Evolutionary conservation across 2,113 vertebrate species (phyloP), one percentile per base, ranked within the genome.

Genomic region (Mesembrinibis cayennensis): DNA sequence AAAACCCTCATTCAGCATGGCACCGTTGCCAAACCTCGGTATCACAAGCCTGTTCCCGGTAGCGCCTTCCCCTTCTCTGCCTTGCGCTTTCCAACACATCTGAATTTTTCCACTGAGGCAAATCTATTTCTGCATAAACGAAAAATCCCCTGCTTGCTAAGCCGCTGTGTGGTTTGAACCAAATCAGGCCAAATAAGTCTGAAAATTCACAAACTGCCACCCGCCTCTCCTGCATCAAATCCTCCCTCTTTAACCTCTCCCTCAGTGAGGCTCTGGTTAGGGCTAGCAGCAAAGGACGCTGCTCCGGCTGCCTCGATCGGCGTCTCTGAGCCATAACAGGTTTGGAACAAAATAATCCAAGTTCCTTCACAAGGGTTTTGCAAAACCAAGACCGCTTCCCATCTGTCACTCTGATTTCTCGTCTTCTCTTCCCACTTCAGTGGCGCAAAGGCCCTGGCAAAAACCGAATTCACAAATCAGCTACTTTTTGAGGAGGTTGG

Each of bases 131-230:
- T n/a, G 47, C 47, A 7, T 4, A 29, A 25, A 34, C 62, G 17
- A 21, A 32, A 89, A 61, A 21, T 4, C 12, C 42, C 20, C 62
- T 2, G 3, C 30, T 47, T 13, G 29, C 58, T 32, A 20, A 45
- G 17, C 58, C 9, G 0, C 15, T 2, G 4, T 14, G 2, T 1
- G 1, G 47, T 9, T 17, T 0, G 2, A 34, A 40, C 21, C 8
- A 7, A 36, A 27, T 40, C 13, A 13, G 13, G n/a, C 30, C 42
- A 2, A 7, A 15, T 21, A 16, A 15, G 29, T 18, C 70, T 25
- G 29, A 49, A 62, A 65, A 19, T 26, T 38, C 45, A 19, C 22
- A 9, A 29, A 21, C 14, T 19, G 17, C 15, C 14, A 1, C 15
- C 61, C 0, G 1, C 59, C 12, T 1, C 27, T 42, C 27, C 55